Base-by-base conservation (phyloP, 2,888 invertebrate species). In the Drosophila greeni region DNA sequence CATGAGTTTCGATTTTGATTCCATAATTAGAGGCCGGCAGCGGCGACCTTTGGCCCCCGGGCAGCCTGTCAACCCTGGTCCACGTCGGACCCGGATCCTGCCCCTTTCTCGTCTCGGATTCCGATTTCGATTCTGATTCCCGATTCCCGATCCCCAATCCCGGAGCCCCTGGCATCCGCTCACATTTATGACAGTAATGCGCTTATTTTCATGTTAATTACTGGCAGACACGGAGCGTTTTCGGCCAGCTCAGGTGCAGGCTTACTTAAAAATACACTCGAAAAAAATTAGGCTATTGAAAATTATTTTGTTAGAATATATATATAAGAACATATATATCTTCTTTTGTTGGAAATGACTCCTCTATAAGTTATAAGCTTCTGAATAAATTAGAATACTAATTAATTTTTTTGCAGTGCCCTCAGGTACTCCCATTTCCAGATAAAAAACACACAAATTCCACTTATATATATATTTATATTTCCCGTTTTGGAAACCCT, bases 121-220 rank as follows among this genome's bases (percentile, higher is more conserved):
- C 20, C 29, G 45, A 20, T 47, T 47, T 14, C 29, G 18, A 18
- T 45, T 16, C 43, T 8, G 45, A 45, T 20, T 47, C 14, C n/a
- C 24, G 24, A 42, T 45, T 45, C 45, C 12, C 23, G 29, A 43
- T 43, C 5, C 43, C 39, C 11, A 14, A 26, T 39, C 14, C 20
- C 23, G n/a, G 5, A 26, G 18, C 45, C 45, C 45, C 14, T 29
- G 29, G 18, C 45, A 45, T 31, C 45, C 18, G 45, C 14, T 47
- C 20, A 31, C 31, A 47, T 47, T 47, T 47, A 47, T 47, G 45
- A 31, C 31, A 47, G 45, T 31, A 45, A 45, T 31, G 45, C 75
- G 82, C 79, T 75, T 81, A 82, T 76, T 83, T 82, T 82, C 70
- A 75, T 75, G 75, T 82, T 84, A 82, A 82, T 81, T 81, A 81